A percentile compares a stretch with the other conserved stretches of the same genome.
These are phyloP conservation scores for Pelecanus crispus DNA, from an alignment of 2,113 vertebrate genomes.

Conservation along the genomic window DNA sequence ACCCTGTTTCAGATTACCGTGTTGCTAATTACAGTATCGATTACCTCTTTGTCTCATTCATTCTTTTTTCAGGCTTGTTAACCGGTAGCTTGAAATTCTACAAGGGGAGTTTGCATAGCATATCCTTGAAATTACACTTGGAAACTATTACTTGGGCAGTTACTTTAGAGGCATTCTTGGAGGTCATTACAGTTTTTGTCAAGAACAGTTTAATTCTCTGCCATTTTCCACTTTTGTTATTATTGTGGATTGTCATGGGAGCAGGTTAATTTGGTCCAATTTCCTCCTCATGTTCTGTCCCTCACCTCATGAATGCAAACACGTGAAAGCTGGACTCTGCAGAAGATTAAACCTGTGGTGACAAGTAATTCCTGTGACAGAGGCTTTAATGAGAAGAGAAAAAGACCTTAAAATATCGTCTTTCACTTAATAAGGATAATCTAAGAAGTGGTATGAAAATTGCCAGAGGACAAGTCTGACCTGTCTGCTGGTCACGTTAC, in stretches of 20 bases:
- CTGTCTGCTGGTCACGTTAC: not conserved
- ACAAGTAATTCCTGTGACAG: constrained; percentile 44
- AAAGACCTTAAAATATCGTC: constrained; percentile 10
- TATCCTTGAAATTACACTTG: constrained; percentile 34
- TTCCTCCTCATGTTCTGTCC: constrained; percentile 7
- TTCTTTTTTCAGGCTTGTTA: not conserved
- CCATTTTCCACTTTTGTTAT: constrained; percentile 55
- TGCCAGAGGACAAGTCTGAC: not conserved
- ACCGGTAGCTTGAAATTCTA: not conserved
- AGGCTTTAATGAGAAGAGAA: constrained; percentile 36
- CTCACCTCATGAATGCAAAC: constrained; percentile 37
- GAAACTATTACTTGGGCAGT: constrained; percentile 40
- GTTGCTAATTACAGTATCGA: not conserved
- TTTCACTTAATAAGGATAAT: constrained; percentile 13
- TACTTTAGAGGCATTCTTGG: constrained; percentile 15
- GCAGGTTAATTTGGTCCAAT: constrained; percentile 57
- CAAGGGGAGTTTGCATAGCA: not conserved
- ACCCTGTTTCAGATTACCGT: not conserved
- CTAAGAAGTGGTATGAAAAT: not conserved
- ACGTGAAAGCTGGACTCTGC: not conserved
- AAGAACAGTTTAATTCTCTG: constrained; percentile 61
- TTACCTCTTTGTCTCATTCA: not conserved
- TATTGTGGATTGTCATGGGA: constrained; percentile 45
- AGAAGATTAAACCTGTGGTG: constrained; percentile 46
- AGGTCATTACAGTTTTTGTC: constrained; percentile 63